A percentile compares a stretch with the other conserved stretches of the same genome.
Conservation (phyloP, 2,888 invertebrate species). For the Brenthis ino region DNA sequence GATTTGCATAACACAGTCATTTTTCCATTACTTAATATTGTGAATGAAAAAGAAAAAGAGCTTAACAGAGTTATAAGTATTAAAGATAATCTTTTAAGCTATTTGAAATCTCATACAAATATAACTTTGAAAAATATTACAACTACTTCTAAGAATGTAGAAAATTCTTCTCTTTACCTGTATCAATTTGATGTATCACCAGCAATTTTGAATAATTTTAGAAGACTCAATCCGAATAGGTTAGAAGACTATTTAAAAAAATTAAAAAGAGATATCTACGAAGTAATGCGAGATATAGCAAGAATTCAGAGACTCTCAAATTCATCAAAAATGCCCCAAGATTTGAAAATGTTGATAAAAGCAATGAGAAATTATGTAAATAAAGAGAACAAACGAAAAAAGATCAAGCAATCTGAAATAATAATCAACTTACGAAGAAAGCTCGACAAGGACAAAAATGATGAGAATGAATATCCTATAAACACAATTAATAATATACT, state of each 20-base stretch:
- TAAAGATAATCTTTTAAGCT: slow-evolving; percentile 50
- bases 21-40: slow-evolving; percentile 52
- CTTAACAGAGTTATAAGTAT: slow-evolving; percentile 52
- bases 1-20: slow-evolving; percentile 24
- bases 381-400: slow-evolving; percentile 42
- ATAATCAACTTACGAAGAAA: slow-evolving; percentile 22
- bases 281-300: slow-evolving; percentile 55
- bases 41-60: slow-evolving; percentile 57
- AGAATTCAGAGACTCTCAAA: slow-evolving; percentile 49
- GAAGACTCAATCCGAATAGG: slow-evolving; percentile 41
- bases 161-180: slow-evolving; percentile 9
- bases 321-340: slow-evolving; percentile 45
- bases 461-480: slow-evolving; percentile 31
- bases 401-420: slow-evolving; percentile 23
- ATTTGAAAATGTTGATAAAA: slow-evolving; percentile 51
- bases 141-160: not conserved
- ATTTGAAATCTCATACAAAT: slow-evolving; percentile 44
- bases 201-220: slow-evolving; percentile 33
- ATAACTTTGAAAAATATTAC: slow-evolving; percentile 32
- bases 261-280: slow-evolving; percentile 59
- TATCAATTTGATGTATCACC: slow-evolving; percentile 18
- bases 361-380: slow-evolving; percentile 56
- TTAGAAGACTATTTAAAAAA: slow-evolving; percentile 52
- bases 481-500: slow-evolving; percentile 51
- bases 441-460: slow-evolving; percentile 10